Percentiles rank a stretch among this genome's conserved stretches.
phyloP scores from a whole-genome alignment of 2,888 invertebrate genomes.

The Reticulitermes lucifugus region DNA sequence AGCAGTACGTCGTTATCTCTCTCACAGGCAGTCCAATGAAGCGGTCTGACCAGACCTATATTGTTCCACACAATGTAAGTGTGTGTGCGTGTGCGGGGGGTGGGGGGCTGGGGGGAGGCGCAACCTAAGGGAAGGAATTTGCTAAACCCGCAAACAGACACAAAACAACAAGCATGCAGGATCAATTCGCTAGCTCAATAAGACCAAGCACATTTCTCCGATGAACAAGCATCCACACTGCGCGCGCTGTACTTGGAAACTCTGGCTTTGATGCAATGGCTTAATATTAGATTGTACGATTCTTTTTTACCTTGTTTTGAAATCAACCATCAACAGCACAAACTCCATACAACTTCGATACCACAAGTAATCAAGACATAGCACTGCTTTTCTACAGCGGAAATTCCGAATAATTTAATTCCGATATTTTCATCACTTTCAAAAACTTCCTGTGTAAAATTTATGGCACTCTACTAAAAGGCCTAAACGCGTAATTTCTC shows the following conservation, averaged over 20 bases:
- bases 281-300: neutral
- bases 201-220: neutral
- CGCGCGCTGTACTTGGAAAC: neutral
- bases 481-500: too few species aligned
- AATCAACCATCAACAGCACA: neutral
- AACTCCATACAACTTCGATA: neutral
- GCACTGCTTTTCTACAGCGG: too few species aligned
- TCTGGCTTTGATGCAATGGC: neutral
- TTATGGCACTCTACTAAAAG: too few species aligned
- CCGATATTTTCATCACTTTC: too few species aligned
- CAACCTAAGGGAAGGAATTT: neutral
- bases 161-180: neutral
- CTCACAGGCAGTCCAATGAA: too few species aligned
- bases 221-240: neutral
- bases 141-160: constrained; percentile 1
- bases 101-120: too few species aligned
- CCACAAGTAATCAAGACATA: too few species aligned
- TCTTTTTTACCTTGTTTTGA: neutral
- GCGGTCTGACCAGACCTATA: too few species aligned
- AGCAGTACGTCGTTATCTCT: too few species aligned
- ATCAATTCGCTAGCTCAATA: neutral
- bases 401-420: too few species aligned
- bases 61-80: neutral
- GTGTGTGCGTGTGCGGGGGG: too few species aligned
- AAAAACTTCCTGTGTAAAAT: too few species aligned